Percentiles rank a stretch among this genome's conserved stretches.
These are phyloP conservation scores for Pseudachorutes palmiensis DNA, from an alignment of 1,140 invertebrate species.

Conservation along the genomic window DNA sequence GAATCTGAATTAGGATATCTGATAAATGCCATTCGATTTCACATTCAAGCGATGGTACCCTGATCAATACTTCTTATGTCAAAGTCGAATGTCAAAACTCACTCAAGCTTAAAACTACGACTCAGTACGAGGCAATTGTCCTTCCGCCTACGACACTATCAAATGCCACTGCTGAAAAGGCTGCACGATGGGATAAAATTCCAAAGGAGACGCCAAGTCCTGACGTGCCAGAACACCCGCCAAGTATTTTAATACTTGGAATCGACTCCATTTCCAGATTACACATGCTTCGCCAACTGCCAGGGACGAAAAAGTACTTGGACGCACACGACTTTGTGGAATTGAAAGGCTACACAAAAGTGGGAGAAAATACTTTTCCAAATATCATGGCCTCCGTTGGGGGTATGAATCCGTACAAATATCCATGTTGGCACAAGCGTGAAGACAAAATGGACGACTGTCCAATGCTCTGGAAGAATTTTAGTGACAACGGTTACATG, in stretches of 20 bases:
- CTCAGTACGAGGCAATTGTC: constrained; percentile 17
- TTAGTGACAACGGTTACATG: constrained; percentile 40
- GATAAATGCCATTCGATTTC: constrained; percentile 22
- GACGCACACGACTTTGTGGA: constrained; percentile 31
- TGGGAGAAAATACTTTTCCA: constrained; percentile 43
- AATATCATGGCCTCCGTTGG: constrained; percentile 41
- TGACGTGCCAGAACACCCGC: constrained; percentile 12
- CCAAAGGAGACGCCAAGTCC: neutral
- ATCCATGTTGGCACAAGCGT: constrained; percentile 24
- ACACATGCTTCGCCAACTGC: constrained; percentile 48
- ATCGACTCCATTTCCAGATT: constrained; percentile 49
- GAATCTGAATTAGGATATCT: constrained; percentile 15
- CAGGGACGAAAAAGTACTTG: constrained; percentile 43
- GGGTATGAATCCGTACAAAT: constrained; percentile 24
- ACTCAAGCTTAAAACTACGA: neutral
- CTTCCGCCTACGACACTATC: constrained; percentile 13
- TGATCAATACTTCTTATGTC: constrained; percentile 18
- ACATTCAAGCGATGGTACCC: neutral
- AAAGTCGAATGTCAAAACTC: constrained; percentile 31
- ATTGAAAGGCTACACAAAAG: constrained; percentile 37
- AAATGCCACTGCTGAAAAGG: constrained; percentile 14
- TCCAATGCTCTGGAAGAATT: constrained; percentile 45
- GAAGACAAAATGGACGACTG: constrained; percentile 41
- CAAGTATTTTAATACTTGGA: constrained; percentile 44
- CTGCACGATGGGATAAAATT: constrained; percentile 19